Evolutionary conservation across 2,797 vertebrate species (phyloP).

Genomic region (Pipistrellus nathusii): DNA sequence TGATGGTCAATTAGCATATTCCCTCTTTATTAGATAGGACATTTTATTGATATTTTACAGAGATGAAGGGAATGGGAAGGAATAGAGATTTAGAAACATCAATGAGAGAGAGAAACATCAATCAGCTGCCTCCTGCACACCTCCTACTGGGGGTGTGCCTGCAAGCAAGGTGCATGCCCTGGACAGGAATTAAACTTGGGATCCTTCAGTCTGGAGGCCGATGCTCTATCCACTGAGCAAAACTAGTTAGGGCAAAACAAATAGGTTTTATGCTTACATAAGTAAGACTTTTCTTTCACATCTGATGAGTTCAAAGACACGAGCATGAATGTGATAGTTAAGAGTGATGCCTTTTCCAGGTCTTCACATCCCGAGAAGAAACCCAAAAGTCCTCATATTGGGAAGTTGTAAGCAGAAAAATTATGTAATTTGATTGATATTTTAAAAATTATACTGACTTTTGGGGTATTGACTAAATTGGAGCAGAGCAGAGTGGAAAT

Average conservation of each 20-base stretch:
- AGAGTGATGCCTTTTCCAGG: neutral
- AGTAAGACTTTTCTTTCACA: neutral
- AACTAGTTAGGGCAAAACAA: neutral
- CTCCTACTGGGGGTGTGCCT: too few species aligned
- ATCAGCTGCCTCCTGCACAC: too few species aligned
- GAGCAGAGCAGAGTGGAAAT: neutral
- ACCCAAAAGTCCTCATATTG: neutral
- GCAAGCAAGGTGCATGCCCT: too few species aligned
- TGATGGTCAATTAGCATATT: too few species aligned
- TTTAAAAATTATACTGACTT: neutral
- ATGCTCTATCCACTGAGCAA: too few species aligned
- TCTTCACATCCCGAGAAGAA: neutral
- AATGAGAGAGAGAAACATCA: too few species aligned
- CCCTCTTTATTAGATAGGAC: too few species aligned
- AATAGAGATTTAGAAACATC: too few species aligned
- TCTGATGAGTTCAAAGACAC: neutral
- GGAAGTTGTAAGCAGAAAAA: neutral
- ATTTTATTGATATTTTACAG: too few species aligned
- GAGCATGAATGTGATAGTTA: neutral
- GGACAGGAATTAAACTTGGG: too few species aligned
- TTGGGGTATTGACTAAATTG: neutral
- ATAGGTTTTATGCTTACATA: neutral
- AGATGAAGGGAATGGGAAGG: too few species aligned
- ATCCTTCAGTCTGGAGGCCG: too few species aligned
- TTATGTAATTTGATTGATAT: neutral